A percentile compares a stretch with the other conserved stretches of the same genome.
Evolutionary conservation across 2,888 invertebrate genomes (phyloP).

Genomic region (Metopia argyrocephala): DNA sequence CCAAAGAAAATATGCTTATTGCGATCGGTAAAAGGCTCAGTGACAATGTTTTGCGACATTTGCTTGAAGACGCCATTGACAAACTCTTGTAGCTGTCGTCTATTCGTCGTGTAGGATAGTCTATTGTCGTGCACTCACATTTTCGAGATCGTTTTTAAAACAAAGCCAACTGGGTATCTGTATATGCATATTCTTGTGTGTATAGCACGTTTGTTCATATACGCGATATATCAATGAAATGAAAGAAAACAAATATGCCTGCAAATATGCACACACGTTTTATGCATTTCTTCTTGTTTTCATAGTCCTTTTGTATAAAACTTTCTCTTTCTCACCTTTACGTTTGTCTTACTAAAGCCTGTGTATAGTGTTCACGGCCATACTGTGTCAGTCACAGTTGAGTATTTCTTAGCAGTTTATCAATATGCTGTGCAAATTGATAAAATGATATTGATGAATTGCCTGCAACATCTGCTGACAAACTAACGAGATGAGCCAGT

Average conservation of each 20-base stretch:
- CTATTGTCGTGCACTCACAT: too few species aligned
- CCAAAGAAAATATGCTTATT: too few species aligned
- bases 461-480: slow-evolving; percentile 67
- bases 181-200: not conserved
- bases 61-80: too few species aligned
- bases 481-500: slow-evolving; percentile 38
- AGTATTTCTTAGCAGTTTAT: slow-evolving; percentile 46
- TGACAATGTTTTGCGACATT: too few species aligned
- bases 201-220: not conserved
- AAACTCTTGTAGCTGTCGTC: too few species aligned
- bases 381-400: not conserved
- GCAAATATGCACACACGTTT: slow-evolving; percentile 13
- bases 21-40: too few species aligned
- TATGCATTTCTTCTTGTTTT: slow-evolving; percentile 38
- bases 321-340: not conserved
- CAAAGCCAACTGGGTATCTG: too few species aligned
- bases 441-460: slow-evolving; percentile 77
- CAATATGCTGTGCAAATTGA: slow-evolving; percentile 75
- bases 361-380: not conserved
- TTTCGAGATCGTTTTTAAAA: too few species aligned
- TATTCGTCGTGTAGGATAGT: too few species aligned
- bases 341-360: not conserved
- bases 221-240: not conserved
- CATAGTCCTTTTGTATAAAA: slow-evolving; percentile 17
- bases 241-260: not conserved